Percentiles rank a stretch among this genome's conserved stretches.
phyloP scores from a whole-genome alignment of 2,888 invertebrate genomes.

The Ophonus ardosiacus region DNA sequence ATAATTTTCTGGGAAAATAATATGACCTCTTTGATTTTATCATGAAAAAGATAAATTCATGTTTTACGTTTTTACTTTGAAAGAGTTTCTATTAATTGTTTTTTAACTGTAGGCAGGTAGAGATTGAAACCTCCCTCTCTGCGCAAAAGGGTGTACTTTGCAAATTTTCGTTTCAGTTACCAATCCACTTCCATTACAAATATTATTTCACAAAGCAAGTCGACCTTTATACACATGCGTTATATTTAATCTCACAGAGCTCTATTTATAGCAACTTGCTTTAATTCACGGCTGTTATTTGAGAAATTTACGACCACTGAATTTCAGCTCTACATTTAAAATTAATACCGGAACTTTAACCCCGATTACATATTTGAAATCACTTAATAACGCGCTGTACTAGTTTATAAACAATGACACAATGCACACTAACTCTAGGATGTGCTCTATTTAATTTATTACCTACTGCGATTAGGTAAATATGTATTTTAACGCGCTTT shows the following conservation, averaged over 20 bases:
- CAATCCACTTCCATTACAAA: conserved; percentile 42
- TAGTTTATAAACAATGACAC: background rate
- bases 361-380: conserved; percentile 45
- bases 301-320: conserved; percentile 23
- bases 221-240: conserved; percentile 34
- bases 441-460: background rate
- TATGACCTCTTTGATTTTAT: no score
- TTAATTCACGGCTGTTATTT: conserved; percentile 38
- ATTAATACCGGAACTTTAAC: conserved; percentile 26
- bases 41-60: no score
- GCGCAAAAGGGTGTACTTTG: background rate
- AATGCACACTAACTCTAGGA: background rate
- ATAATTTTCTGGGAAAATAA: no score
- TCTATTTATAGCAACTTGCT: conserved; percentile 37
- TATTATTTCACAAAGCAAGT: conserved; percentile 34
- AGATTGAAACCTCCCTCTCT: background rate
- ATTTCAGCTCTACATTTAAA: conserved; percentile 13
- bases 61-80: no score
- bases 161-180: background rate
- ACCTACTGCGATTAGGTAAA: background rate
- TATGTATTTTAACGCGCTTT: background rate
- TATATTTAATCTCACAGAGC: conserved; percentile 37
- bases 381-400: conserved; percentile 10
- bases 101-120: background rate
- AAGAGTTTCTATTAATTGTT: no score